Conservation (phyloP, 2,797 vertebrate species). For the Diplodus sargus region DNA sequence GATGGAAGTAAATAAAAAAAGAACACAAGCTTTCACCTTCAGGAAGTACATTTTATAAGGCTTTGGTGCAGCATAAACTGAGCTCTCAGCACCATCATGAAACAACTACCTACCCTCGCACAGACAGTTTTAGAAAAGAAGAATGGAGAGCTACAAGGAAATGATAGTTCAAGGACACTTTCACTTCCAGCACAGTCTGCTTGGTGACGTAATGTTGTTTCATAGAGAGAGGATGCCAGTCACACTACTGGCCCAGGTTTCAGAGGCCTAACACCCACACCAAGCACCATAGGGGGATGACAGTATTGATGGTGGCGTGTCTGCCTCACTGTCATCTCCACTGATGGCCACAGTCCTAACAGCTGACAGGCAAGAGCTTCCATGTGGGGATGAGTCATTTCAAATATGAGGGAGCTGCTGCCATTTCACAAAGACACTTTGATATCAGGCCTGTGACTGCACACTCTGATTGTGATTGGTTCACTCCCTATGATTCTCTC, state of each 20-base stretch:
- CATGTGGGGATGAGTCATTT: slow-evolving; percentile 73
- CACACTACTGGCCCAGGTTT: slow-evolving; percentile 58
- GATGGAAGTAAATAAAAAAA: slow-evolving; percentile 16
- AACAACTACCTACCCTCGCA: slow-evolving; percentile 30
- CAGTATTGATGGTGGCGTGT: slow-evolving; percentile 72
- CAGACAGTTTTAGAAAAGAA: slow-evolving; percentile 48
- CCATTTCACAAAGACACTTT: slow-evolving; percentile 59
- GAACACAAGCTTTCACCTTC: slow-evolving; percentile 44
- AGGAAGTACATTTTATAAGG: slow-evolving; percentile 52
- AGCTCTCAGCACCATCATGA: slow-evolving; percentile 40
- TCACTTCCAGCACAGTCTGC: slow-evolving; percentile 53
- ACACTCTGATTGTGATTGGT: slow-evolving; percentile 55
- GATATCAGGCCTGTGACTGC: slow-evolving; percentile 49
- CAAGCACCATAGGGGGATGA: slow-evolving; percentile 52
- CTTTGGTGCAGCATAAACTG: slow-evolving; percentile 36
- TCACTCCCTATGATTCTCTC: slow-evolving; percentile 40
- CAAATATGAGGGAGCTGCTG: slow-evolving; percentile 61
- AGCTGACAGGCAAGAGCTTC: slow-evolving; percentile 73
- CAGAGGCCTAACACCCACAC: slow-evolving; percentile 67
- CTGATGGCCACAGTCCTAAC: slow-evolving; percentile 66
- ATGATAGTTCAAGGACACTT: slow-evolving; percentile 73
- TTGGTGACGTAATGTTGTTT: slow-evolving; percentile 52
- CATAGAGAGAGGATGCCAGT: slow-evolving; percentile 58
- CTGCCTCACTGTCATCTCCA: slow-evolving; percentile 68
- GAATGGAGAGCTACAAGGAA: slow-evolving; percentile 53